phyloP scores from a whole-genome alignment of 2,113 vertebrate genomes.

The Taurulus bubalis region DNA sequence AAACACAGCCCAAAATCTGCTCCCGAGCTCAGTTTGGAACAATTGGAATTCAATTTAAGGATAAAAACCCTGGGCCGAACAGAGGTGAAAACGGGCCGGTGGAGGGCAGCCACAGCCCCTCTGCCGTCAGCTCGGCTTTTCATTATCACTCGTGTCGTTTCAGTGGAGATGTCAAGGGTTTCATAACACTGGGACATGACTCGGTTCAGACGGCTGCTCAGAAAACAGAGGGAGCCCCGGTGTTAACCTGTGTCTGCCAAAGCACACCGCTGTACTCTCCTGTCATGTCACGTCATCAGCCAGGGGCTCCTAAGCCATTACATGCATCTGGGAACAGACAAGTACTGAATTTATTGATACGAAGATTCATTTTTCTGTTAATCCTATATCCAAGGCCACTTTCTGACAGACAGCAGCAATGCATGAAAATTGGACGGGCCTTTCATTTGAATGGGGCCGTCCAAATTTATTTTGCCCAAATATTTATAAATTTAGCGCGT shows the following conservation, averaged over 20 bases:
- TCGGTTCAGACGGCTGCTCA: slow-evolving; percentile 41
- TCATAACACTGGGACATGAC: slow-evolving; percentile 52
- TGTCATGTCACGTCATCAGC: not conserved
- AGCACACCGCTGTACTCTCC: not conserved
- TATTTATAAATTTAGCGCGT: no score
- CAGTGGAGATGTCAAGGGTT: slow-evolving; percentile 46
- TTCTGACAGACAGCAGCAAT: no score
- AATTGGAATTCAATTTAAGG: slow-evolving; percentile 48
- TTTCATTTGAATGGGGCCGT: no score
- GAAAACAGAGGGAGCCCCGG: slow-evolving; percentile 18
- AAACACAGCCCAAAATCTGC: slow-evolving; percentile 1
- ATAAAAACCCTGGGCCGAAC: slow-evolving; percentile 21
- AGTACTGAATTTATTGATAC: not conserved
- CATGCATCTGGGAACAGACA: not conserved
- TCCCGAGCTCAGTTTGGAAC: slow-evolving; percentile 8
- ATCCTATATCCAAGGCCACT: not conserved
- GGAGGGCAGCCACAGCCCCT: slow-evolving; percentile 46
- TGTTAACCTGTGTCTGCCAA: slow-evolving; percentile 17
- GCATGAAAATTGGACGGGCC: not conserved
- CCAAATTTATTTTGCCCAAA: no score
- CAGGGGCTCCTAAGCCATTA: not conserved
- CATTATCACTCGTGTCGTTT: slow-evolving; percentile 60
- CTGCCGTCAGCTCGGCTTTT: slow-evolving; percentile 65
- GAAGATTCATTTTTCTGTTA: not conserved
- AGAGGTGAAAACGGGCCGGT: slow-evolving; percentile 41